A percentile compares a stretch with the other conserved stretches of the same genome.
phyloP scores from a whole-genome alignment of 2,797 vertebrate genomes.

The Luscinia luscinia region DNA sequence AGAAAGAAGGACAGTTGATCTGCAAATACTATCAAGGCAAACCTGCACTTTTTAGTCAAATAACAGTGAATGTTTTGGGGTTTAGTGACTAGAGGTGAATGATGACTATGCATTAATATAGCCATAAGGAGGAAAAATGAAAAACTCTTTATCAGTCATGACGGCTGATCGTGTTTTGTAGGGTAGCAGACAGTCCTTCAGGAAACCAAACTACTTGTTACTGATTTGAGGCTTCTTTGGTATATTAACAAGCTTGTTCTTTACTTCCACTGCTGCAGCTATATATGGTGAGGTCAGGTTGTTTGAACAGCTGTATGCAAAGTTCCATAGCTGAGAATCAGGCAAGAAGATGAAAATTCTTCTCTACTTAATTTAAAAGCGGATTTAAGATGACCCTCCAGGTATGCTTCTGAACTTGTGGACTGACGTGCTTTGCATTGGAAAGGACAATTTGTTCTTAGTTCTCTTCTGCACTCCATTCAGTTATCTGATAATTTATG shows the following conservation, averaged over 20 bases:
- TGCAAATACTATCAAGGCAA: slow-evolving; percentile 1
- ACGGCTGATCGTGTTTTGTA: neutral
- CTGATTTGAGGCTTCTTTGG: neutral
- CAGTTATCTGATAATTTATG: neutral
- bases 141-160: neutral
- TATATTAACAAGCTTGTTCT: neutral
- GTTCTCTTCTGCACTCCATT: neutral
- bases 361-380: neutral
- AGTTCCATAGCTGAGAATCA: neutral
- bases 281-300: neutral
- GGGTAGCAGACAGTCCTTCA: neutral
- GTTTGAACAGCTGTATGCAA: slow-evolving; percentile 6
- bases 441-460: neutral
- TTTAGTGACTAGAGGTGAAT: neutral
- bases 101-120: neutral
- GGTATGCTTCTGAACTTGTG: neutral
- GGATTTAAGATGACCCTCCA: neutral
- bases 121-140: neutral
- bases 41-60: neutral
- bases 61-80: neutral
- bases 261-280: neutral
- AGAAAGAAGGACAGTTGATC: neutral
- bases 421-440: neutral
- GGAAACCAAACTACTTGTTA: neutral
- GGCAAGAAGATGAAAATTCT: neutral